Base-by-base conservation (phyloP, 2,888 invertebrate genomes). In the Myopa tessellatipennis region DNA sequence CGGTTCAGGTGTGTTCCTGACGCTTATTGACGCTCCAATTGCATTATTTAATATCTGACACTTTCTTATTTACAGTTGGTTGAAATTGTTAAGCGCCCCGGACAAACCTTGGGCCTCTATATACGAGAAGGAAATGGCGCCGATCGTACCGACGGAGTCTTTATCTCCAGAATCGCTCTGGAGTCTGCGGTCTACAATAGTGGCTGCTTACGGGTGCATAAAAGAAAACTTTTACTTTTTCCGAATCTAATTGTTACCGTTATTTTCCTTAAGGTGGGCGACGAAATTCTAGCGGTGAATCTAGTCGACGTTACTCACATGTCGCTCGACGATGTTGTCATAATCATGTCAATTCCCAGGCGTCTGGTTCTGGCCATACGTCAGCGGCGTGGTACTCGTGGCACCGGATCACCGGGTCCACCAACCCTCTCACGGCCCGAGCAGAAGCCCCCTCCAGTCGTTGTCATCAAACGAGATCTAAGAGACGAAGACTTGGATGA, bases 41-140 rank as follows among this genome's bases (percentile, higher is more conserved):
- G 6, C 3, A 3, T 8, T 45, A 45, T 45, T 45, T 55, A 14
- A 52, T 36, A 63, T 26, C 26, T 26, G 26, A 26, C 26, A 26
- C 26, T 26, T 26, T 26, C 75, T 5, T 69, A 61, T 7, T n/a
- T 18, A 38, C 81, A 96, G 89, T 93, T 98, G 87, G 98, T 99
- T 83, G 99, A 99, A 91, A 98, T 99, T 86, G 98, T 99, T 82
- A 99, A 99, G 90, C 93, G 98, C 84, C 99, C 99, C 0, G 99
- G 99, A 16, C 99, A 99, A 90, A 98, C 98, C 52, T 91, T 99
- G 81, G 99, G 99, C 65, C 92, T 99, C 79, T 99, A 99, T 90
- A 98, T 99, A 86, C 93, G 98, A 61, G 99, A 99, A 92, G 98
- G 99, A n/a, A 98, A 99, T 87, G 99, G 98, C n/a, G 93, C 95